phyloP scores from a whole-genome alignment of 2,797 vertebrate genomes.

The Muraenolepis orangiensis region DNA sequence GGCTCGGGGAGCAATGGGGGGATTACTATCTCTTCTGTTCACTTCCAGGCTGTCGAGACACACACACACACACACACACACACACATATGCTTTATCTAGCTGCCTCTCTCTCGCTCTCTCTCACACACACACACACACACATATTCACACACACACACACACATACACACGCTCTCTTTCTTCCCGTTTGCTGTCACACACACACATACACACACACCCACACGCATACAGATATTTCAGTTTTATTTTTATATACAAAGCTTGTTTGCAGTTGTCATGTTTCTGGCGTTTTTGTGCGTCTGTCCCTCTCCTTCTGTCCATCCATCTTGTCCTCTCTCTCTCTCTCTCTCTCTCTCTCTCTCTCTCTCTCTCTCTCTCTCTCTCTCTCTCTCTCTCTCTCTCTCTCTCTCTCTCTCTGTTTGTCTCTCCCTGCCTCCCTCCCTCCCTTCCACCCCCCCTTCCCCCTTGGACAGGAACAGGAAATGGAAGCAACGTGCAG shows the following conservation, averaged over 20 bases:
- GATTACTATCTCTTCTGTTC: constrained; percentile 67
- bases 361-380: constrained; percentile 16
- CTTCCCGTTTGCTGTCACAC: too few species aligned
- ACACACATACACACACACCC: constrained; percentile 10
- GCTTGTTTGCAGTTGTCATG: background rate
- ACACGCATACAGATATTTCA: background rate
- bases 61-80: constrained; percentile 30
- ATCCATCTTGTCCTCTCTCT: constrained; percentile 11
- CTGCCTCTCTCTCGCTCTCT: too few species aligned
- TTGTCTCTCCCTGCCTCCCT: too few species aligned
- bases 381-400: constrained; percentile 33
- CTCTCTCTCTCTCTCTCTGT: constrained; percentile 24
- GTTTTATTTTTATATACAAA: constrained; percentile 20
- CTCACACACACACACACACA: constrained; percentile 2
- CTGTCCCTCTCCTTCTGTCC: constrained; percentile 33
- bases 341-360: constrained; percentile 32
- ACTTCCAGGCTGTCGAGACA: constrained; percentile 52
- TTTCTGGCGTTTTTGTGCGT: constrained; percentile 3
- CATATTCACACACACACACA: constrained; percentile 2
- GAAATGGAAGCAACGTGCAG: constrained; percentile 28
- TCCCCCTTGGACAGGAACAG: constrained; percentile 34
- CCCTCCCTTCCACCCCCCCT: too few species aligned
- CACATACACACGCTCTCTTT: too few species aligned
- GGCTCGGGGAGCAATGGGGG: constrained; percentile 60
- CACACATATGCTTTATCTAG: constrained; percentile 19